Base-by-base conservation (phyloP, 2,113 vertebrate species). In the Catharus fuscescens region DNA sequence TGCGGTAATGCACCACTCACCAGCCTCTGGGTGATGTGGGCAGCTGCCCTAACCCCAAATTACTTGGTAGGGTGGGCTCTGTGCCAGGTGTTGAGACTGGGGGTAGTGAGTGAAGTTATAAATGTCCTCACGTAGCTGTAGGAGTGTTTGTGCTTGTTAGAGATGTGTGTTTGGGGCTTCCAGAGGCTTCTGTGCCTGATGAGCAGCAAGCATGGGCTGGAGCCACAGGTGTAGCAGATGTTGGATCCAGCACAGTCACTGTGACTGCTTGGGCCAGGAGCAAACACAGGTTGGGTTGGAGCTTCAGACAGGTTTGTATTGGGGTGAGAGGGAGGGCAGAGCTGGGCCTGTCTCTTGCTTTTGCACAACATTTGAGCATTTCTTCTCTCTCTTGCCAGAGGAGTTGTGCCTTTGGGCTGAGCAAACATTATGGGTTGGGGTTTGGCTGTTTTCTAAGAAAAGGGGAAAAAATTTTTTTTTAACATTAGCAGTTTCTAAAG, bases 121-220 rank as follows among this genome's bases (percentile, higher is more conserved):
- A 76, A 70, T 80, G 70, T 44, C 66, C 69, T 53, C 45, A 38
- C 0, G 1, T 93, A 84, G 87, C 62, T 90, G 74, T 87, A 82
- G 88, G 92, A 94, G 59, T 44, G 47, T 91, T 79, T 81, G 67
- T 94, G 90, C 65, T 89, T 83, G 23, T 54, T 54, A 54, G 77
- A 64, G 74, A 52, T 93, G 28, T 85, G 80, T 76, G 52, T 67
- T 6, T 80, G 8, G 34, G 82, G 50, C 80, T 71, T 56, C 90
- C 94, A 70, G 85, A 38, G 73, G 42, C 44, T 78, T 26, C 60
- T 38, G 64, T 77, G 54, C 73, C 70, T 61, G 21, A 3, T 8
- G 52, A 67, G 52, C 1, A 3, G 44, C 57, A 42, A 14, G 57
- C 10, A 0, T 59, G 1, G 2, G 36, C 90, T 67, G 74, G 72